Percentiles rank a stretch among this genome's conserved stretches.
Evolutionary conservation across 2,888 invertebrate species (phyloP).

Genomic region (Eilema sororculum): DNA sequence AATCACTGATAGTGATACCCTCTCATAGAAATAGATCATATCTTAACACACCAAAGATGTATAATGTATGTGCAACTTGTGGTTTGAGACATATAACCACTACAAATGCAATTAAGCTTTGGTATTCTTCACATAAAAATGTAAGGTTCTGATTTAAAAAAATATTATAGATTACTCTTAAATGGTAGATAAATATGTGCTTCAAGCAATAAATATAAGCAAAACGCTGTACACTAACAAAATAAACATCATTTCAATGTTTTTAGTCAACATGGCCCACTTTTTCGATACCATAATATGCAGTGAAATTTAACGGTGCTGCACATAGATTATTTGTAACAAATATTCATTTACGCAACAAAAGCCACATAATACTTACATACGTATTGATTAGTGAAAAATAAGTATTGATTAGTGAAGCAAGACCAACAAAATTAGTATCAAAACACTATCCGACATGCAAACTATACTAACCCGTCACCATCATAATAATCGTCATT

Average conservation of each 20-base stretch:
- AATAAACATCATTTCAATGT: not conserved
- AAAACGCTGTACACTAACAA: not conserved
- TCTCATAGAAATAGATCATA: no score
- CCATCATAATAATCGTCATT: slow-evolving; percentile 81
- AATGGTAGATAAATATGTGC: not conserved
- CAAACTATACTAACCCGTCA: slow-evolving; percentile 82
- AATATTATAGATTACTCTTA: not conserved
- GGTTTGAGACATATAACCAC: no score
- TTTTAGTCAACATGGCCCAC: not conserved
- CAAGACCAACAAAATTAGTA: slow-evolving; percentile 26
- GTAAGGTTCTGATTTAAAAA: no score
- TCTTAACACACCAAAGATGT: no score
- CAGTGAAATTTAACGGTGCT: not conserved
- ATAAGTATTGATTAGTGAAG: slow-evolving; percentile 20
- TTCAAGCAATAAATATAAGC: not conserved
- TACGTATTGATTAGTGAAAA: slow-evolving; percentile 16
- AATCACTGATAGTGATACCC: no score
- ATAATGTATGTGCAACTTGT: no score
- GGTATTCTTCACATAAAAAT: no score
- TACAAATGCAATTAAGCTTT: no score
- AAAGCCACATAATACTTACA: not conserved
- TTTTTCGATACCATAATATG: not conserved
- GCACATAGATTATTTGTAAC: not conserved
- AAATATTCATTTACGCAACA: not conserved
- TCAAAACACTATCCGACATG: slow-evolving; percentile 43